A percentile compares a stretch with the other conserved stretches of the same genome.
phyloP scores from a whole-genome alignment of 1,140 invertebrate species.

The Ruditapes philippinarum region DNA sequence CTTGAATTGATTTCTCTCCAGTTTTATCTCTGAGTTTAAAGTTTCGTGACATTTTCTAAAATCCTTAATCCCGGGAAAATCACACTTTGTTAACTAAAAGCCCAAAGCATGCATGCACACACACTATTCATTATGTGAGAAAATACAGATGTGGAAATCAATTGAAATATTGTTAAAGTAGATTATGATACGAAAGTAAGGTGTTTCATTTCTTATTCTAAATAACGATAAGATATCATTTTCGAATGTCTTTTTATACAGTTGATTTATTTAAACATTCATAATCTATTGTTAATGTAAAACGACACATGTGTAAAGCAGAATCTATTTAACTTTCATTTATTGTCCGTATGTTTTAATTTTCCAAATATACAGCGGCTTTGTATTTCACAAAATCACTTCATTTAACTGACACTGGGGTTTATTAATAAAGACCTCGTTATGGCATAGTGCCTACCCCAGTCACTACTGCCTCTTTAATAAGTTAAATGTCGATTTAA shows the following conservation, averaged over 20 bases:
- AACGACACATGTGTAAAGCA: neutral
- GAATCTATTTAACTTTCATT: neutral
- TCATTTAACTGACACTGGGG: neutral
- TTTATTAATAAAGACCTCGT: too few species aligned
- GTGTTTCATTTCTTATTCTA: neutral
- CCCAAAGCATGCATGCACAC: neutral
- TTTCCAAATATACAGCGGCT: neutral
- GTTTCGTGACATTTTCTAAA: slow-evolving; percentile 7
- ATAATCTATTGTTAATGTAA: neutral
- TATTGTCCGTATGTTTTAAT: neutral
- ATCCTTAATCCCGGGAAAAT: slow-evolving; percentile 32
- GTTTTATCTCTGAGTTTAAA: slow-evolving; percentile 14
- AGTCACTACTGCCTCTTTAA: too few species aligned
- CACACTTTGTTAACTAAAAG: too few species aligned
- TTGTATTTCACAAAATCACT: neutral
- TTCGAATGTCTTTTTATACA: neutral
- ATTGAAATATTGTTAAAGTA: too few species aligned
- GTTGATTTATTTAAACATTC: neutral
- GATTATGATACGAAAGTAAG: too few species aligned
- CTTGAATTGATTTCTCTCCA: slow-evolving; percentile 33
- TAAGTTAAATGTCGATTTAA: too few species aligned
- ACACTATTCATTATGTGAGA: too few species aligned
- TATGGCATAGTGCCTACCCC: too few species aligned
- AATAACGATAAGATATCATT: neutral
- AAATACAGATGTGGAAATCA: too few species aligned